phyloP scores from a whole-genome alignment of 2,888 invertebrate species.

The Sphaerophoria taeniata region DNA sequence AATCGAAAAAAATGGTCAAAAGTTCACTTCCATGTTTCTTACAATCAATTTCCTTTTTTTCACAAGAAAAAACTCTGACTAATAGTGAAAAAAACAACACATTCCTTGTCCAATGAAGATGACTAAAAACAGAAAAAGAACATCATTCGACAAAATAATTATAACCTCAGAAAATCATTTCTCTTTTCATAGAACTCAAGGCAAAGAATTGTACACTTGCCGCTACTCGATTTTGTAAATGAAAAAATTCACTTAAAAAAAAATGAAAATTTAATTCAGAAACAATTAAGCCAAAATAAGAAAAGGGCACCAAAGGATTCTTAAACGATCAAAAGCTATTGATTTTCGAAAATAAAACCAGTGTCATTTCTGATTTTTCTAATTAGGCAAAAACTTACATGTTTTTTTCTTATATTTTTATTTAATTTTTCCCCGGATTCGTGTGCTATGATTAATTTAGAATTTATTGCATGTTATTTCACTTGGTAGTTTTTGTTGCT shows the following conservation, averaged over 20 bases:
- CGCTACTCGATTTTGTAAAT: constrained; percentile 32
- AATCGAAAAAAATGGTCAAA: neutral
- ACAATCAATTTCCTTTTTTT: constrained; percentile 3
- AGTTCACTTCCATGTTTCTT: constrained; percentile 7
- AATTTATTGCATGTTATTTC: constrained; percentile 29
- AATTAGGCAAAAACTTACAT: constrained; percentile 33
- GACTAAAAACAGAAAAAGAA: constrained; percentile 41
- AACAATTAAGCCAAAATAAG: neutral
- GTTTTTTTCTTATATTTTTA: constrained; percentile 19
- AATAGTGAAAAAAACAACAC: constrained; percentile 11
- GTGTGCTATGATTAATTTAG: constrained; percentile 56
- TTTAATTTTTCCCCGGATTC: constrained; percentile 50
- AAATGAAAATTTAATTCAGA: constrained; percentile 19
- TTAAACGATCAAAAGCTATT: constrained; percentile 22
- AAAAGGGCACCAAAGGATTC: neutral
- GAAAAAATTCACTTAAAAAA: constrained; percentile 15
- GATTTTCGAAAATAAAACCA: constrained; percentile 10
- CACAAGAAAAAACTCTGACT: constrained; percentile 15
- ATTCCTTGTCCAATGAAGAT: constrained; percentile 18
- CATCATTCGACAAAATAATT: constrained; percentile 15
- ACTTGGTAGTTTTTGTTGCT: constrained; percentile 15
- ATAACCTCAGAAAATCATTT: constrained; percentile 40
- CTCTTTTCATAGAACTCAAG: neutral
- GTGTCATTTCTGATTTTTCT: neutral
- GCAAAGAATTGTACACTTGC: constrained; percentile 26